Evolutionary conservation across 2,888 invertebrate genomes (phyloP), one percentile per base, ranked within the genome.

Genomic region (Dorcus hopei): DNA sequence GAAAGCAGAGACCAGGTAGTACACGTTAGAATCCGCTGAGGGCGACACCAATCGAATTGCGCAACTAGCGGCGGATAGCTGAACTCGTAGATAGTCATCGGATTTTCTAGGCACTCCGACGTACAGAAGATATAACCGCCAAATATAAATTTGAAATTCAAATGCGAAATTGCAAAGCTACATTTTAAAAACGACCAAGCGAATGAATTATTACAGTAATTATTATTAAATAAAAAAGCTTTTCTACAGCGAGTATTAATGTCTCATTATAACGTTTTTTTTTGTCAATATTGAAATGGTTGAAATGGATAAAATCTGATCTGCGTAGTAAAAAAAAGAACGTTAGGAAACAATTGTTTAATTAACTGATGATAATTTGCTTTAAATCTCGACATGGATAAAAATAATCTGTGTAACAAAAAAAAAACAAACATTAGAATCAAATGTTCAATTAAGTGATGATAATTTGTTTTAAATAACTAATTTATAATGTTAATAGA

Each of bases 11-110:
- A 38, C 23, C 9, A 39, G 53, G 58, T 49, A 70, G 67, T 67
- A 66, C 56, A 42, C 45, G 49, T 55, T 52, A 45, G 52, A 57
- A 61, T 33, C 26, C 63, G 59, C 64, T 52, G 65, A 67, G 61
- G 68, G 68, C 68, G 61, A 58, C 65, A 63, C 63, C 55, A 55
- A 26, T 43, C 64, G 51, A 49, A 41, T 60, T 45, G 55, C 59
- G 52, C 61, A 57, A 59, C 62, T 55, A 55, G 57, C 63, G 69
- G 66, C 51, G 43, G 58, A 52, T 61, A 54, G 59, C 57, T 49
- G 65, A 66, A 68, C 63, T 64, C 26, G 8, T 19, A 9, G 26
- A 33, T 33, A 33, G 26, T 33, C 26, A 33, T 33, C 26, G 26
- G 26, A 33, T 6, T 33, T 33, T 33, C 26, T 33, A 33, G 26